Evolutionary conservation across 2,888 invertebrate genomes (phyloP).

Genomic region (Drosophila tripunctata): DNA sequence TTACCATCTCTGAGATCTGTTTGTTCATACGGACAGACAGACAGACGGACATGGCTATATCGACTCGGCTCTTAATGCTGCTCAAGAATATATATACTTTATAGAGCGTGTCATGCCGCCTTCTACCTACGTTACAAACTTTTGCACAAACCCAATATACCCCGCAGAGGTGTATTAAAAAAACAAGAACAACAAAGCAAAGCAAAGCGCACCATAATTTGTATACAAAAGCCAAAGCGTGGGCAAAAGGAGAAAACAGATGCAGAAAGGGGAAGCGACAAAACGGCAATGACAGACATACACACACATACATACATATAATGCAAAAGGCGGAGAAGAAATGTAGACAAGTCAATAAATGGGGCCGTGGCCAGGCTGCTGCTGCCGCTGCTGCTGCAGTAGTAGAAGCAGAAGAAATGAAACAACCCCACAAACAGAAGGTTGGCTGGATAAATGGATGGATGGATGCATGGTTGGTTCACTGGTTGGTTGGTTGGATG

Average conservation of each 20-base stretch:
- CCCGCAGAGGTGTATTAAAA: no score
- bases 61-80: no score
- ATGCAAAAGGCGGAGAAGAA: slow-evolving; percentile 38
- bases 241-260: slow-evolving; percentile 11
- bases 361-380: slow-evolving; percentile 67
- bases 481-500: slow-evolving; percentile 6
- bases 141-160: no score
- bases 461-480: slow-evolving; percentile 1
- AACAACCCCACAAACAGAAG: slow-evolving; percentile 37
- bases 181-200: no score
- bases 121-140: no score
- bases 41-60: no score
- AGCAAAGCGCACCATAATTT: slow-evolving; percentile 65
- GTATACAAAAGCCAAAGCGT: slow-evolving; percentile 67
- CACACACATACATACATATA: slow-evolving; percentile 1
- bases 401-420: slow-evolving; percentile 30
- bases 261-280: slow-evolving; percentile 26
- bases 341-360: slow-evolving; percentile 74
- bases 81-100: no score
- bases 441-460: slow-evolving; percentile 16
- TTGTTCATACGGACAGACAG: no score
- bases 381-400: slow-evolving; percentile 26
- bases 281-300: slow-evolving; percentile 65
- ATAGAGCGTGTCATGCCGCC: no score
- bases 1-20: no score